Base-by-base conservation (phyloP, 2,113 vertebrate genomes). In the Microcebus griseorufus region DNA sequence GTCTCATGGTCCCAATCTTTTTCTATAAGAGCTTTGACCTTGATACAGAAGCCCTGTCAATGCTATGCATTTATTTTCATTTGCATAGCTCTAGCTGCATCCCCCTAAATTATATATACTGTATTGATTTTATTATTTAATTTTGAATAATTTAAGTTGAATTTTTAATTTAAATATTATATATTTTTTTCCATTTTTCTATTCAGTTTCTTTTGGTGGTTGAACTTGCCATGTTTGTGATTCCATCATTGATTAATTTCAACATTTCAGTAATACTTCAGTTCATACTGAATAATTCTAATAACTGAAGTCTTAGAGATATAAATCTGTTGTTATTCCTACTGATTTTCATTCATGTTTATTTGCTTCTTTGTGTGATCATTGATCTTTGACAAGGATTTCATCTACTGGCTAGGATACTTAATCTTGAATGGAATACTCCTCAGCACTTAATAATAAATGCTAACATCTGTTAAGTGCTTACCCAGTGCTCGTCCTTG, bases 81-180 rank as follows among this genome's bases (percentile, higher is more conserved):
- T 83, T 79, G 70, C 6, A 18, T 10, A 79, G 22, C n/a, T 84
- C 18, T 65, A 79, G 13, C 13, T 92, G 32, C 25, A 27, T 48
- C 7, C 29, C 18, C 11, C 32, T 2, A 84, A 70, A 92, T 55
- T 48, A 88, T 29, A 64, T 78, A 39, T 22, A 64, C 12, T 42
- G 13, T 75, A 34, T 14, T 69, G 11, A 88, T 69, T 84, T 88
- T 85, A 45, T 42, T 55, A 75, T 60, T 94, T 32, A 62, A 23
- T 64, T 95, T 48, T 70, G 45, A 81, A 73, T 48, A 87, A 73
- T 37, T 85, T 78, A 93, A 86, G 37, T 81, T 58, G 1, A 80
- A 87, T 73, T 82, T 91, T 91, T 69, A 94, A 76, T 75, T 94
- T 87, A n/a, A 96, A 87, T 45, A 72, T 60, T 72, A 39, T 25